A percentile compares a stretch with the other conserved stretches of the same genome.
phyloP scores from a whole-genome alignment of 2,113 vertebrate species.

The Nanorana parkeri region DNA sequence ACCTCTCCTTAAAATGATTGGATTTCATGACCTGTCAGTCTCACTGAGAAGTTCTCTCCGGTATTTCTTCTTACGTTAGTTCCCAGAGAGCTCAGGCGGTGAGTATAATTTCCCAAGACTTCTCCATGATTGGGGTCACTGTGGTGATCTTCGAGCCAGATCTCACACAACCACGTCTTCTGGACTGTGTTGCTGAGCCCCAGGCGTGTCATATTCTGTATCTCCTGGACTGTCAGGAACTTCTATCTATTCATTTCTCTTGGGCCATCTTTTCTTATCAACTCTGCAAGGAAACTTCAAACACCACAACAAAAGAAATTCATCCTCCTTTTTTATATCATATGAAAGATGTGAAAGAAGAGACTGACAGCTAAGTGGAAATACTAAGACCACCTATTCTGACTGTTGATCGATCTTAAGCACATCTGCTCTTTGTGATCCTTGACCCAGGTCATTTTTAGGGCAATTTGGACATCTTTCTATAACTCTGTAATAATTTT shows the following conservation, averaged over 20 bases:
- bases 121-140: conserved; percentile 50
- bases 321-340: conserved; percentile 23
- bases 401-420: not conserved
- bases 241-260: conserved; percentile 42
- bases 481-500: no score
- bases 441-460: not conserved
- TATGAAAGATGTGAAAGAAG: conserved; percentile 22
- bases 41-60: conserved; percentile 25
- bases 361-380: not conserved
- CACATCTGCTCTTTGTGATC: not conserved
- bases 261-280: conserved; percentile 6
- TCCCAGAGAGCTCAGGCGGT: conserved; percentile 15
- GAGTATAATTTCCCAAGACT: conserved; percentile 52
- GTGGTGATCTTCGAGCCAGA: conserved; percentile 5
- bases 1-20: conserved; percentile 28
- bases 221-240: conserved; percentile 47
- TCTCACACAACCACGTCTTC: conserved; percentile 23
- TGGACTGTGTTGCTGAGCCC: conserved; percentile 9
- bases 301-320: not conserved
- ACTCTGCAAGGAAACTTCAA: conserved; percentile 6
- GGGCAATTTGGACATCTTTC: not conserved
- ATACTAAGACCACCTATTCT: not conserved
- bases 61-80: conserved; percentile 15
- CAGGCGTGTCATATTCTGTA: conserved; percentile 30
- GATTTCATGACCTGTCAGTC: conserved; percentile 39